Base-by-base conservation (phyloP, 1,140 invertebrate species). In the Drosophila tropicalis region DNA sequence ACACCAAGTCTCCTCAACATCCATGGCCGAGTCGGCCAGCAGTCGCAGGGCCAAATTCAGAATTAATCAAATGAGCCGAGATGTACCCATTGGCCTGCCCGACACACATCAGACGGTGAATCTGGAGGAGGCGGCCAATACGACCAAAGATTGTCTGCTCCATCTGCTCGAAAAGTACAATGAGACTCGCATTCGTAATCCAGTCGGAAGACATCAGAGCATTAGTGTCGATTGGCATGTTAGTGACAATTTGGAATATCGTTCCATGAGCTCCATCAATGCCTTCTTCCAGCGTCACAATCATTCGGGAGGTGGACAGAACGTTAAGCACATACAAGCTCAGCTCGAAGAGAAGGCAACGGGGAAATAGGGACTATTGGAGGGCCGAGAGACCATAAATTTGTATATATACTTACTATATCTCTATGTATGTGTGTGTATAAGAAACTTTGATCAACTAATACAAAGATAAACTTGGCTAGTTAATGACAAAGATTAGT, bases 141-240 rank as follows among this genome's bases (percentile, higher is more conserved):
- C 94, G 70, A 95, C 95, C 9, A 96, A 96, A 91, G 95, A 96
- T 86, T 92, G 96, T 17, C 87, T 96, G 32, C 83, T 96, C 17
- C 94, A 96, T 91, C 91, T 96, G 47, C 86, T 96, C 36, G 95
- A 95, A 64, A 95, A 96, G 90, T 96, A 95, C 95, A 95, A 95
- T 2, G 95, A 95, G 55, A 93, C 83, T 1, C 84, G 91, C 32
- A 76, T 75, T 17, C 81, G 81, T 34, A 92, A 91, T 73, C 85
- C 87, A 0, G 32, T 91, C 51, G 83, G 80, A 0, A 57, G 91
- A 1, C 91, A 92, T 67, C 91, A 92, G 58, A 92, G 91, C 76
- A 92, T 92, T 34, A 90, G 91, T 41, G 85, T 92, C 19, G 91
- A 92, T 55, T 91, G 90, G 80, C 90, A 90, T 60, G 64, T 92